phyloP scores from a whole-genome alignment of 2,113 vertebrate species.

The Saimiri boliviensis region DNA sequence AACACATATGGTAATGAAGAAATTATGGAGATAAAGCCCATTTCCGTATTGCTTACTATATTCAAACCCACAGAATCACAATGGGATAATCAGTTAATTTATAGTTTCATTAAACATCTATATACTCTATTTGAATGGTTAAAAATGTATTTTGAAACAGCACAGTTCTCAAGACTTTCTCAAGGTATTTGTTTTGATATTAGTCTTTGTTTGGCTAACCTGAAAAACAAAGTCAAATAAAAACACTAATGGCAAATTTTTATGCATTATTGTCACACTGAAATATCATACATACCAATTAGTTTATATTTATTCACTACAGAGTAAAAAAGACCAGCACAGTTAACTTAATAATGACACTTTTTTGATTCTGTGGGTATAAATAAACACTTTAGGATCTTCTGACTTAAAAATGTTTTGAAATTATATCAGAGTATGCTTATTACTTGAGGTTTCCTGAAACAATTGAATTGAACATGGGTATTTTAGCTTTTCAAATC shows the following conservation, averaged over 20 bases:
- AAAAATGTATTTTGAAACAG: constrained; percentile 6
- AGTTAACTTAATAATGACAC: constrained; percentile 15
- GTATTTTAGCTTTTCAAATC: background rate
- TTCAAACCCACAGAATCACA: background rate
- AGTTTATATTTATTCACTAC: constrained; percentile 1
- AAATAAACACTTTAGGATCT: constrained; percentile 15
- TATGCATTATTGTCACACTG: background rate
- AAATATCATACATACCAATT: background rate
- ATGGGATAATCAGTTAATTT: background rate
- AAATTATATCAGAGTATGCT: constrained; percentile 28
- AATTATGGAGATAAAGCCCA: background rate
- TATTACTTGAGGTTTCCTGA: background rate
- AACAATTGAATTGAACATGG: background rate
- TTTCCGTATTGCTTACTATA: background rate
- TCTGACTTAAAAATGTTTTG: constrained; percentile 62
- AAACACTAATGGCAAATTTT: constrained; percentile 34
- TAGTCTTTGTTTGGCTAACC: constrained; percentile 18
- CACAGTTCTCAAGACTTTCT: background rate
- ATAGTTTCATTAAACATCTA: background rate
- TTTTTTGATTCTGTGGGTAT: constrained; percentile 58
- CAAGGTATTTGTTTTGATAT: constrained; percentile 32
- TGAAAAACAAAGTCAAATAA: constrained; percentile 23
- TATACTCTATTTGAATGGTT: background rate
- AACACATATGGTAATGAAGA: background rate
- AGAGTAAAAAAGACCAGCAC: background rate